Evolutionary conservation across 2,797 vertebrate species (phyloP).

Genomic region (Sternarchorhynchus goeldii): DNA sequence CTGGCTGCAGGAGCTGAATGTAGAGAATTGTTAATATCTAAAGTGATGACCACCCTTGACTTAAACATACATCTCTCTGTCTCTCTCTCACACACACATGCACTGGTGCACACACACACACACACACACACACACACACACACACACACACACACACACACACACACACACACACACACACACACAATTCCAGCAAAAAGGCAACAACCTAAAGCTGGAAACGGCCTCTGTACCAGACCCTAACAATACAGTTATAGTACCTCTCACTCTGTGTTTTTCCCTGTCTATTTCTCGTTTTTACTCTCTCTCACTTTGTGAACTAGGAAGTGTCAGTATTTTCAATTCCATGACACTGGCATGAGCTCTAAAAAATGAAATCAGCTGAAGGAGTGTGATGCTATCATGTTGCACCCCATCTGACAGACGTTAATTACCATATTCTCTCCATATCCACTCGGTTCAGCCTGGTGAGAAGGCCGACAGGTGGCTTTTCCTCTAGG

Average conservation of each 20-base stretch:
- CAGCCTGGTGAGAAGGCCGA: not conserved
- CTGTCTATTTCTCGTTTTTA: conserved; percentile 1
- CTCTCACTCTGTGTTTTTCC: conserved; percentile 21
- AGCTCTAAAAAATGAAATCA: conserved; percentile 32
- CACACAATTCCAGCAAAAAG: conserved; percentile 17
- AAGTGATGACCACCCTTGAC: not conserved
- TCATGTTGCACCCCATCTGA: not conserved
- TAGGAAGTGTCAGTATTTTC: conserved; percentile 8
- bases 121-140: conserved; percentile 21
- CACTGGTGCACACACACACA: conserved; percentile 15
- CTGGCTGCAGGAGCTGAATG: not conserved
- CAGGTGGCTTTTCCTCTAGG: not conserved
- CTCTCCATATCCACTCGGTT: not conserved
- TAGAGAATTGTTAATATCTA: conserved; percentile 28
- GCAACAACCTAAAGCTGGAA: conserved; percentile 34
- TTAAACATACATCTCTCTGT: not conserved
- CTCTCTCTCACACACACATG: too few species aligned
- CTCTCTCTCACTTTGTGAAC: conserved; percentile 17
- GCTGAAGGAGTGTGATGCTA: conserved; percentile 2
- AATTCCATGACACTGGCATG: too few species aligned
- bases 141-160: conserved; percentile 21
- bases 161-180: conserved; percentile 30
- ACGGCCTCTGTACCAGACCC: not conserved
- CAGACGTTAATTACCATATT: not conserved
- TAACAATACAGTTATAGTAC: conserved; percentile 19